Evolutionary conservation across 2,797 vertebrate genomes (phyloP), one percentile per base, ranked within the genome.

Genomic region (Macroramphosus scolopax): DNA sequence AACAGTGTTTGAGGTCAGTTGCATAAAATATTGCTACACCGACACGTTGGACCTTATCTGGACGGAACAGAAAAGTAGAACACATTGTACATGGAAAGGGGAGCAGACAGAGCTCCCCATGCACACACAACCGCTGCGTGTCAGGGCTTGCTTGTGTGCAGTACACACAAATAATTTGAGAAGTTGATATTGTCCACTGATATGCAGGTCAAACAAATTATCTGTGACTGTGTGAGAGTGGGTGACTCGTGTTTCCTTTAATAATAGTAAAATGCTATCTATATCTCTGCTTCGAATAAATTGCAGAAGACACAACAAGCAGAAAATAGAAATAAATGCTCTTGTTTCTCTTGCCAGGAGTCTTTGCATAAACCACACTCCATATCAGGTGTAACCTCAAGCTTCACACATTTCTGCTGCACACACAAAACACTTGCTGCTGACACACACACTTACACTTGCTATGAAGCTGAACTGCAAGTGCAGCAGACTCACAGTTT

Each of bases 301-400:
- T n/a, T n/a, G n/a, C n/a, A n/a, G n/a, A n/a, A n/a, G n/a, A n/a
- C n/a, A n/a, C n/a, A n/a, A 15, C 6, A 18, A 33, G 32, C 11
- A 16, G 32, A 43, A 72, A 63, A 47, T 56, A 65, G 56, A 74
- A 64, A 26, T 37, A 31, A 61, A 66, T 68, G 38, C n/a, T 28
- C 58, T 63, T 18, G 18, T 59, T 69, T 72, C 47, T 46, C 38
- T 61, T 53, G n/a, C n/a, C n/a, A n/a, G n/a, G n/a, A 24, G 15
- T 31, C 57, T 59, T 56, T 56, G 69, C 76, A 80, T 49, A 87
- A 88, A 85, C 85, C 86, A 78, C 86, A 87, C 16, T 51, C 38
- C 44, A 57, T 69, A 53, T 75, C 68, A 68, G 68, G 63, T 46
- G 72, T 40, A 83, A 85, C 86, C 70, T 79, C 71, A 81, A 28